Base-by-base conservation (phyloP, 2,797 vertebrate genomes). In the Eurystomus glaucurus region DNA sequence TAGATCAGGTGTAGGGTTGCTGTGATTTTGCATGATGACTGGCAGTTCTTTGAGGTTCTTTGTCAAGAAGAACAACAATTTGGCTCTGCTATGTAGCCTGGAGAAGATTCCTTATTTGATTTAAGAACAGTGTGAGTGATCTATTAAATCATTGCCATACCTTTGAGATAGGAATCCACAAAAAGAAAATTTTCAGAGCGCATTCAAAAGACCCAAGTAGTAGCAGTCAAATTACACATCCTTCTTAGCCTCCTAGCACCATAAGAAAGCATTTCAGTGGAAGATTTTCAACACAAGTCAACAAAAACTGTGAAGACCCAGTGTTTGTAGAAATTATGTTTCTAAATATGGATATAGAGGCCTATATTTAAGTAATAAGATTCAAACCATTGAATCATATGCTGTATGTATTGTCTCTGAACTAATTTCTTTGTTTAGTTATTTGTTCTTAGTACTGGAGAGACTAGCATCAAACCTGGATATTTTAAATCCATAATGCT, bases 1-100 rank as follows among this genome's bases (percentile, higher is more conserved):
- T 21, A 81, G 26, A 35, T 5, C 0, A 1, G 41, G 16, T 3
- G 1, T 10, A 29, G 23, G 12, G 3, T 11, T 84, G 18, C 10
- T 20, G 31, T 29, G 21, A 48, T 14, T 43, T 85, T 10, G 5
- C 26, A 37, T 20, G 7, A 46, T 9, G 5, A 45, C 29, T 23
- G 28, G 4, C 21, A 51, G 25, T 41, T 89, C 31, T 13, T 43
- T 37, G 28, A 43, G 18, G 22, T 68, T n/a, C 4, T 39, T 51
- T 43, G 25, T 68, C 20, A 43, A 45, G 29, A 31, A 74, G 39
- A 41, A 41, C 11, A 13, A 35, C n/a, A 58, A 21, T 74, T 85
- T 61, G 33, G 15, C 14, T 43, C 35, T 29, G 9, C 10, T 39
- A 3, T 28, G 13, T 64, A 50, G 21, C 13, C 35, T 64, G 9